A percentile compares a stretch with the other conserved stretches of the same genome.
These are phyloP conservation scores for Cheirogaleus medius DNA, from an alignment of 2,113 vertebrate genomes.

Conservation along the genomic window DNA sequence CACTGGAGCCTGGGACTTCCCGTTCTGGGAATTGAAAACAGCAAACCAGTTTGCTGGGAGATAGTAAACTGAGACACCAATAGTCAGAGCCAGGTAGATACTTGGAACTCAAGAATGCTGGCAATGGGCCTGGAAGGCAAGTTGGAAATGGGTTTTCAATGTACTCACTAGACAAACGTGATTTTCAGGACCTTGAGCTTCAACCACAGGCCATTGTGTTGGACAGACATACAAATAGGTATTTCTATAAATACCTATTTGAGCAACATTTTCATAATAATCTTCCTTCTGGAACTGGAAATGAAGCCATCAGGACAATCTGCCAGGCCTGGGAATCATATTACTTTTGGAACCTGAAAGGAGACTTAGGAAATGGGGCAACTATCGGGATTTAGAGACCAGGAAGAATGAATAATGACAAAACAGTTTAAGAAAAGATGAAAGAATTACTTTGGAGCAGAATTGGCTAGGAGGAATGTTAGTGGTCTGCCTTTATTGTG, in stretches of 20 bases:
- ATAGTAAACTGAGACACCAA: not conserved
- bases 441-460: not conserved
- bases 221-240: not conserved
- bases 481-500: not conserved
- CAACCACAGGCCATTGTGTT: not conserved
- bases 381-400: not conserved
- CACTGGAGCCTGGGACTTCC: not conserved
- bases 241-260: not conserved
- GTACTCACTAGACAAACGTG: not conserved
- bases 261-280: not conserved
- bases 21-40: not conserved
- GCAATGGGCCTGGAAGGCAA: not conserved
- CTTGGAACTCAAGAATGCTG: not conserved
- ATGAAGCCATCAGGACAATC: not conserved
- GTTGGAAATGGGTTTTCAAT: not conserved
- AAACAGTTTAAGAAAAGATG: constrained; percentile 13
- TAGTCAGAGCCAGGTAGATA: not conserved
- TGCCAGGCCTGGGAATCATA: not conserved
- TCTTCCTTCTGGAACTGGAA: not conserved
- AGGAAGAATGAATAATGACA: not conserved
- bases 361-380: not conserved
- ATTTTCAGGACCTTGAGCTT: not conserved
- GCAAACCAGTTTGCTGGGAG: not conserved
- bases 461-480: not conserved
- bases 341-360: not conserved